Conservation (phyloP, 2,113 vertebrate genomes). For the Proterorhinus semilunaris region DNA sequence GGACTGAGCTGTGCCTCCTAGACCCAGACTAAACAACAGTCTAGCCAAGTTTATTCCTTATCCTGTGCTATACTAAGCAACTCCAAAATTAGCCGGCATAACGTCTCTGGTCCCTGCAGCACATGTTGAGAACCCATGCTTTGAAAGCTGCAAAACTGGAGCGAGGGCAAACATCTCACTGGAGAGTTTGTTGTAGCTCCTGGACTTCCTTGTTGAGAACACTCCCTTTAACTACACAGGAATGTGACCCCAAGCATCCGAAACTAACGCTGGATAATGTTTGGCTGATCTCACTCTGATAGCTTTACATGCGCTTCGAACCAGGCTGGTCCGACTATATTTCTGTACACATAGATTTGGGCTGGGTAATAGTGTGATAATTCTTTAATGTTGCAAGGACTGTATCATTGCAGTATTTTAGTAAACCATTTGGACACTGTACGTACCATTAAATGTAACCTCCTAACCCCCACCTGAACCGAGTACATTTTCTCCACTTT, state of each 20-base stretch:
- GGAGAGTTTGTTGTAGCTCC: constrained; percentile 36
- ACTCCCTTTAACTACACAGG: constrained; percentile 45
- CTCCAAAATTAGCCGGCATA: background rate
- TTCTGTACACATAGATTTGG: no score
- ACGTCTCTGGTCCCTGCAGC: background rate
- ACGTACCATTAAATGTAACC: no score
- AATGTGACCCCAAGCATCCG: constrained; percentile 72
- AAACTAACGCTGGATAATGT: constrained; percentile 14
- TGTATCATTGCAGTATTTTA: no score
- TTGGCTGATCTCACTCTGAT: constrained; percentile 11
- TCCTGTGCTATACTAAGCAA: background rate
- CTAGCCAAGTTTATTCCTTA: background rate
- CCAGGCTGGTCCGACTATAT: no score
- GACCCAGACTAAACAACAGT: background rate
- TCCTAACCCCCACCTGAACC: no score
- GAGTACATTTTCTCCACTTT: no score
- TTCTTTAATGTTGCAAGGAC: no score
- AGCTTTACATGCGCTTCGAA: background rate
- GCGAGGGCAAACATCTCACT: constrained; percentile 20
- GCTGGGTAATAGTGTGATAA: no score
- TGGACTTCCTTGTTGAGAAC: constrained; percentile 64
- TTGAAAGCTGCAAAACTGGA: background rate
- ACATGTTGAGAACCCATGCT: background rate
- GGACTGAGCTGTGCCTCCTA: background rate
- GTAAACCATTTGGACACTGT: no score